Conservation (phyloP, 2,113 vertebrate species). For the Hepsetus odoe region DNA sequence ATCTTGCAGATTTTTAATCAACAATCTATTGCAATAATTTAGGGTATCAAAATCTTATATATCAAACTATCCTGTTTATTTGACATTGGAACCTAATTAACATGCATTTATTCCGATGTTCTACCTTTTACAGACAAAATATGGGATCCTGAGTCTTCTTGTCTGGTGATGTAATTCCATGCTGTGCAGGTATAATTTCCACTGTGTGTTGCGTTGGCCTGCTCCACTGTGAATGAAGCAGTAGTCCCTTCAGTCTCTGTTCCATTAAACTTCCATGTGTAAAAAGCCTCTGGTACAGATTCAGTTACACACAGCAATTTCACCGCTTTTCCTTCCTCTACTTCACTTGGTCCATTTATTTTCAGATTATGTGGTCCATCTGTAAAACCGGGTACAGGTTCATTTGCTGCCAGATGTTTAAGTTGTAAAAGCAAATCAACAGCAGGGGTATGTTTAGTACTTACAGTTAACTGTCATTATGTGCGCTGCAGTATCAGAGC, state of each 20-base stretch:
- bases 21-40: too few relatives aligned
- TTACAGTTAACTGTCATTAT: conserved; percentile 54
- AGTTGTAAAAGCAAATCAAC: neutral
- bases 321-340: neutral
- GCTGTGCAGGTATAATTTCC: conserved; percentile 58
- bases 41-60: neutral
- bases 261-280: conserved; percentile 59
- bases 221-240: conserved; percentile 1
- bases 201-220: neutral
- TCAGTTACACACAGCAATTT: conserved; percentile 56
- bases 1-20: too few relatives aligned
- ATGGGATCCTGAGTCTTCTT: neutral
- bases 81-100: conserved; percentile 28
- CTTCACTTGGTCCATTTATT: conserved; percentile 42
- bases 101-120: neutral
- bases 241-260: conserved; percentile 22
- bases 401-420: neutral
- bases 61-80: conserved; percentile 33
- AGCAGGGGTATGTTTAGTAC: conserved; percentile 27
- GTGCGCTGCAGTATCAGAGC: neutral
- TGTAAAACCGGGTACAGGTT: conserved; percentile 50
- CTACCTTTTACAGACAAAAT: conserved; percentile 37
- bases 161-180: conserved; percentile 30
- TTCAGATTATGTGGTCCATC: conserved; percentile 64
- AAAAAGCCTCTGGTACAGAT: conserved; percentile 56